Percentiles rank a stretch among this genome's conserved stretches.
Conservation (phyloP, 1,140 invertebrate species). For the Cataglyphis hispanica region DNA sequence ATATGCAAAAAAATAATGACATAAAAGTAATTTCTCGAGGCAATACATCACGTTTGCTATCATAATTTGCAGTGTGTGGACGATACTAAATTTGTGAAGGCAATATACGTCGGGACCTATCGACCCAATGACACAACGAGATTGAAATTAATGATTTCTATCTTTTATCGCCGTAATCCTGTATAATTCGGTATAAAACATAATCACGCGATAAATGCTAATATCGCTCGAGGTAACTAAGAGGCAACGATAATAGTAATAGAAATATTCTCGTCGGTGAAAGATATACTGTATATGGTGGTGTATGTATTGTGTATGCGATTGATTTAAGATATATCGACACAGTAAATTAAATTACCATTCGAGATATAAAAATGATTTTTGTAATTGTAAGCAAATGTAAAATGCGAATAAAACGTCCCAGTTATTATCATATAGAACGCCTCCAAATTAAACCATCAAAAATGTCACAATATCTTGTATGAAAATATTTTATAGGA, state of each 20-base stretch:
- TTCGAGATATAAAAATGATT: slow-evolving; percentile 13
- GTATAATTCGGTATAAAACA: slow-evolving; percentile 22
- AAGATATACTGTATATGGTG: slow-evolving; percentile 30
- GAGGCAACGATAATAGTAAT: slow-evolving; percentile 56
- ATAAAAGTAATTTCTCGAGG: neutral
- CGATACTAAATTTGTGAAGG: slow-evolving; percentile 46
- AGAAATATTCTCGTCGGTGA: slow-evolving; percentile 34
- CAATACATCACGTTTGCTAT: slow-evolving; percentile 13
- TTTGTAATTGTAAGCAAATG: slow-evolving; percentile 21
- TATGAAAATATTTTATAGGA: neutral
- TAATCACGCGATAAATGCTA: slow-evolving; percentile 55
- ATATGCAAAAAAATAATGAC: slow-evolving; percentile 6
- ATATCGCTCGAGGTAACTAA: slow-evolving; percentile 40
- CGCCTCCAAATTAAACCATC: neutral
- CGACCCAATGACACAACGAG: slow-evolving; percentile 21
- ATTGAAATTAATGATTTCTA: slow-evolving; percentile 50
- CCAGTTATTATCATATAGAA: neutral
- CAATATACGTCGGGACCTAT: slow-evolving; percentile 26
- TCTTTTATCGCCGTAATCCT: slow-evolving; percentile 45
- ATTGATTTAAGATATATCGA: slow-evolving; percentile 33
- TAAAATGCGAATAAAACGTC: slow-evolving; percentile 12
- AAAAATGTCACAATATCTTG: neutral
- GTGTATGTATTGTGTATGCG: neutral
- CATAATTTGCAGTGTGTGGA: slow-evolving; percentile 2
- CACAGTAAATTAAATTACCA: slow-evolving; percentile 38